phyloP scores from a whole-genome alignment of 2,797 vertebrate genomes.

The Helicolenus hilgendorfi region DNA sequence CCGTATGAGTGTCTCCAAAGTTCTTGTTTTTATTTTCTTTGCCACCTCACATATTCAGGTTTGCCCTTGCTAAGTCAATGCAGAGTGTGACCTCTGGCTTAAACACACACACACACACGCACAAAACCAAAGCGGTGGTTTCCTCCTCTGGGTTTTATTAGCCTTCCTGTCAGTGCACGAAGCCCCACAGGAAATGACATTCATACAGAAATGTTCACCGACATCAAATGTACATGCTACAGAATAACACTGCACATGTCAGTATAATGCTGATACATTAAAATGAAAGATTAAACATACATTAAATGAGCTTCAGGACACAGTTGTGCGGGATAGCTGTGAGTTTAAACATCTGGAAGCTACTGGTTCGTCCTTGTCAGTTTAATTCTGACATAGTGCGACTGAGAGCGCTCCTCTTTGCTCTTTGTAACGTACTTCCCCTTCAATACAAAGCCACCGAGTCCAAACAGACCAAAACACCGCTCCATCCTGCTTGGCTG shows the following conservation, averaged over 20 bases:
- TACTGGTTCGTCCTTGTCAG: not conserved
- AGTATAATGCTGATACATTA: not conserved
- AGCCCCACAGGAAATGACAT: conserved; percentile 86
- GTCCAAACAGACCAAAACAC: conserved; percentile 70
- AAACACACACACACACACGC: conserved; percentile 28
- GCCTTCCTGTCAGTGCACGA: conserved; percentile 86
- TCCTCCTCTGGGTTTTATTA: conserved; percentile 86
- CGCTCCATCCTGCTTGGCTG: conserved; percentile 77
- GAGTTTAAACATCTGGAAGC: not conserved
- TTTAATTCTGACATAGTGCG: not conserved
- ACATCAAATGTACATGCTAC: conserved; percentile 14
- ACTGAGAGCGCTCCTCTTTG: conserved; percentile 4
- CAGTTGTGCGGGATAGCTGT: not conserved
- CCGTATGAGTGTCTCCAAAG: not conserved
- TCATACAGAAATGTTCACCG: conserved; percentile 62
- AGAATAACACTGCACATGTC: not conserved
- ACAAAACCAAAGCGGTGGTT: conserved; percentile 78
- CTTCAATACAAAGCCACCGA: conserved; percentile 55
- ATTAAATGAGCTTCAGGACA: not conserved
- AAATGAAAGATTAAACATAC: not conserved
- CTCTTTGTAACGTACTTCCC: conserved; percentile 60
- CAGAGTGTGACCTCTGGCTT: conserved; percentile 49
- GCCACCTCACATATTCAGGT: conserved; percentile 41
- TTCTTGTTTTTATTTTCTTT: conserved; percentile 42
- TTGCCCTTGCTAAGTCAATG: conserved; percentile 30